Percentiles rank a stretch among this genome's conserved stretches.
These are phyloP conservation scores for Phalacrocorax carbo DNA, from an alignment of 2,113 vertebrate species.

Conservation along the genomic window DNA sequence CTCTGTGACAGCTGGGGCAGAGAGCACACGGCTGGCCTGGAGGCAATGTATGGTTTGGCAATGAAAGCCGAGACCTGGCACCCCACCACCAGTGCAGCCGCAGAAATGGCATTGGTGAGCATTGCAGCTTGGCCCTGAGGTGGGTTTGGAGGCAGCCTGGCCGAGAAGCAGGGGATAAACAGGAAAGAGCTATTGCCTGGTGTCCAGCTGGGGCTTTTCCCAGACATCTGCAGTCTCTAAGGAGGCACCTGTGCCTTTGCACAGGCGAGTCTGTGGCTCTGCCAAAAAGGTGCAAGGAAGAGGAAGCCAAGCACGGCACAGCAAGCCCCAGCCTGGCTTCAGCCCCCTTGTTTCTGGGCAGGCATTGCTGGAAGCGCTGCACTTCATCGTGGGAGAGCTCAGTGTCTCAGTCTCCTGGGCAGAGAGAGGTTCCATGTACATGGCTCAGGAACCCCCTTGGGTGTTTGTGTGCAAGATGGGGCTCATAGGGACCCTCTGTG, in stretches of 20 bases:
- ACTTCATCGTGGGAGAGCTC: background rate
- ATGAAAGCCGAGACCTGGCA: background rate
- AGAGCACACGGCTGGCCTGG: accelerated
- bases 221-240: background rate
- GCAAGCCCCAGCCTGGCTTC: background rate
- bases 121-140: background rate
- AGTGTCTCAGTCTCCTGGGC: background rate
- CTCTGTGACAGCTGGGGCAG: background rate
- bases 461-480: background rate
- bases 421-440: background rate
- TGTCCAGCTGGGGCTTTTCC: background rate
- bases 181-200: background rate
- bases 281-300: background rate
- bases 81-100: background rate
- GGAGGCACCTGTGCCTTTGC: background rate
- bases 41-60: accelerated
- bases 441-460: background rate
- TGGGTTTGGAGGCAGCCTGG: background rate
- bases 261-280: background rate
- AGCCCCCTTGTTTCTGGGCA: background rate
- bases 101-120: accelerated
- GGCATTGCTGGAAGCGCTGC: background rate
- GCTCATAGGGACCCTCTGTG: background rate
- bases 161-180: background rate
- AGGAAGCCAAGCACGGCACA: accelerated